Evolutionary conservation across 1,140 invertebrate genomes (phyloP), one percentile per base, ranked within the genome.

Genomic region (Drosophila pseudoobscura): DNA sequence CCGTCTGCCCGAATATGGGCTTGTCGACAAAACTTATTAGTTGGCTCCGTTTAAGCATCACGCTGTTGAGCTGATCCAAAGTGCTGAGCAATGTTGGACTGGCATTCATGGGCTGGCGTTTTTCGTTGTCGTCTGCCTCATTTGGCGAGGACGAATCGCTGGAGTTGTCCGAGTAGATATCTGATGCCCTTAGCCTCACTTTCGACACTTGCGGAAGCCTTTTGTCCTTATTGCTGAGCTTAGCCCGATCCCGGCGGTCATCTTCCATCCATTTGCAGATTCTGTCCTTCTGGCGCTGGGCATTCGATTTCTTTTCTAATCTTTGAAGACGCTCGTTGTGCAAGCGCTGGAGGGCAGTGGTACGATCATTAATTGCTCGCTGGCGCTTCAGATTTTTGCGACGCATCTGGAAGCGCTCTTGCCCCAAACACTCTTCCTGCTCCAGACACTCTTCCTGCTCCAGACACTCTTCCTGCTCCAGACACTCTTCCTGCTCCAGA

Each of bases 21-120:
- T 62, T 79, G 2, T 75, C 70, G 17, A 83, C 8, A 2, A 83
- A 70, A 5, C 22, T 52, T 17, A 65, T 59, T 17, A 82, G 20
- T 6, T 70, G 59, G 13, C 13, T 39, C 2, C 78, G 79, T 1
- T 56, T 75, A 6, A 82, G 31, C n/a, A 83, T 6, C 6, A 39
- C 69, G 6, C 17, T 58, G 2, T 11, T 35, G 0, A 82, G 31
- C 7, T 82, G 52, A 20, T 49, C 45, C 8, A 44, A 8, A 0
- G 17, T 53, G 4, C 56, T 51, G 1, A 13, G 35, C 35, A 39
- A 13, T 3, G 11, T 39, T 1, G 35, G 35, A 80, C 24, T 1
- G 22, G 11, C 6, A 11, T 0, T 4, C 13, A 6, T 31, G 31
- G 31, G 8, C 31, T 31, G 2, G 3, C 31, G 6, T 20, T 22